A percentile compares a stretch with the other conserved stretches of the same genome.
These are phyloP conservation scores for Amphipoea lucens DNA, from an alignment of 2,888 invertebrate genomes.

Conservation along the genomic window DNA sequence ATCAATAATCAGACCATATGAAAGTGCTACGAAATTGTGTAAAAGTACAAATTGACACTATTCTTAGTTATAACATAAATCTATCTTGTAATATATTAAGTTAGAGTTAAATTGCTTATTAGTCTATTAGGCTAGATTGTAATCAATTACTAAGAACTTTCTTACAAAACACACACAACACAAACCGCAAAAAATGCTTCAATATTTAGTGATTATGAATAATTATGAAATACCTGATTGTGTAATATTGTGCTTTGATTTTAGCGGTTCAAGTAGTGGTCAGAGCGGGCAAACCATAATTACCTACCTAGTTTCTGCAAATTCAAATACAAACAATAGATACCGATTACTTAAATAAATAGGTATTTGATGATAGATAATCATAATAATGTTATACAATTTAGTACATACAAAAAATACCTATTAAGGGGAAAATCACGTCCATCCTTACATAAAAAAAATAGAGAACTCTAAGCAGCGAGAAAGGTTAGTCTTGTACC, in stretches of 20 bases:
- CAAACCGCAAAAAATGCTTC: not conserved
- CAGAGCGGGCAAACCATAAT: not conserved
- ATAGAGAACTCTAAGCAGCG: constrained; percentile 21
- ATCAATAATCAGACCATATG: not conserved
- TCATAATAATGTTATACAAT: not conserved
- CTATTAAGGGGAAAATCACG: constrained; percentile 22
- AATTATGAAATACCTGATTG: not conserved
- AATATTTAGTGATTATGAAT: not conserved
- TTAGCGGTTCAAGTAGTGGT: not conserved
- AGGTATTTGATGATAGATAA: not conserved
- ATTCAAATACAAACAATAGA: not conserved
- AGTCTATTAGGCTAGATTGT: not conserved
- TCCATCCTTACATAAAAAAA: constrained; percentile 11
- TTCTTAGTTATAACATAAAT: not conserved
- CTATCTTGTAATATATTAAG: not conserved
- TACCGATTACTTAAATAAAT: not conserved
- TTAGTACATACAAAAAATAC: constrained; percentile 8
- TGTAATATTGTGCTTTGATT: constrained; percentile 5
- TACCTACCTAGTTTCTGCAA: not conserved
- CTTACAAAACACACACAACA: not conserved
- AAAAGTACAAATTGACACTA: too few species aligned
- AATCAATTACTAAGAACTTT: not conserved
- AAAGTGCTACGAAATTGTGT: not conserved
- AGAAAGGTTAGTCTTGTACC: constrained; percentile 63
- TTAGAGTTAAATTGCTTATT: not conserved